These are phyloP conservation scores for Agrochola circellaris DNA, from an alignment of 2,888 invertebrate species.

Conservation along the genomic window DNA sequence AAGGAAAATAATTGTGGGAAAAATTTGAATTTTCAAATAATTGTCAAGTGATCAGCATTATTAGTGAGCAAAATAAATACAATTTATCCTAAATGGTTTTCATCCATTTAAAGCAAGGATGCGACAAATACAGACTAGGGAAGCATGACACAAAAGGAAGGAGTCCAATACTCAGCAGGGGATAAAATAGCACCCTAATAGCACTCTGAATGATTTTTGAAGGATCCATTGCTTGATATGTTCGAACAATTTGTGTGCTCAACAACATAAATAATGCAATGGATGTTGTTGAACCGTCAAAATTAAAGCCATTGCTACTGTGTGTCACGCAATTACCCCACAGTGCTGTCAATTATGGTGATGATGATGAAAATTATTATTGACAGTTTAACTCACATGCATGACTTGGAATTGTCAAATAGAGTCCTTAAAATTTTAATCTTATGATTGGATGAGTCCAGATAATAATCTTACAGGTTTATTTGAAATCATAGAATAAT, in stretches of 20 bases:
- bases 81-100: not conserved
- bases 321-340: no score
- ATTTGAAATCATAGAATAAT: not conserved
- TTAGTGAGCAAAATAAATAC: not conserved
- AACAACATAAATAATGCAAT: no score
- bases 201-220: no score
- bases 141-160: no score
- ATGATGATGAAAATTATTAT: not conserved
- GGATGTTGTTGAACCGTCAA: no score
- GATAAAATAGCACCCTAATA: not conserved
- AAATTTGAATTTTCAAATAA: not conserved
- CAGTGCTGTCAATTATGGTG: not conserved
- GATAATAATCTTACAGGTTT: not conserved
- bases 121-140: not conserved
- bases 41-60: not conserved
- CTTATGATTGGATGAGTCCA: not conserved
- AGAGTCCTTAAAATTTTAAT: not conserved
- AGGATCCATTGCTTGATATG: no score
- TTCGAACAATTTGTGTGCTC: no score
- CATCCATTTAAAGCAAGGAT: not conserved
- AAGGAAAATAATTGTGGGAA: conserved; percentile 12
- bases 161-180: not conserved
- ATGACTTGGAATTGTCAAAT: not conserved
- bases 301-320: no score
- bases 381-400: not conserved